These are phyloP conservation scores for Calameuta idolon DNA, from an alignment of 2,888 invertebrate genomes.

Conservation along the genomic window DNA sequence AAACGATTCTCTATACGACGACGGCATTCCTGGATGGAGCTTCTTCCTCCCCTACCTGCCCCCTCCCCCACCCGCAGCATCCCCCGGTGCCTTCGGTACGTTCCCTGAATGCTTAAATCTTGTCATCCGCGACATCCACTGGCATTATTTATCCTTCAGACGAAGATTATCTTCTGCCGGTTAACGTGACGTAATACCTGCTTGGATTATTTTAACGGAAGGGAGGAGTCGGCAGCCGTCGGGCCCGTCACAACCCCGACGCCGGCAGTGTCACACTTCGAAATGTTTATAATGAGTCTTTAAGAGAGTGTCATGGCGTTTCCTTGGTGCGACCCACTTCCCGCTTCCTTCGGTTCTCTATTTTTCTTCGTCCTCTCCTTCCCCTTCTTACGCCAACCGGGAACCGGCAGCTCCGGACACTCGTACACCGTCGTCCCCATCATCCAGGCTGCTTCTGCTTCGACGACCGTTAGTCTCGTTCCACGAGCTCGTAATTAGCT, in stretches of 20 bases:
- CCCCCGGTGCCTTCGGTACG: not conserved
- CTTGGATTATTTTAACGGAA: not conserved
- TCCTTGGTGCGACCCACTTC: conserved; percentile 6
- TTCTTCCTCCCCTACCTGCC: not conserved
- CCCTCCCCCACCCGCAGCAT: too few species aligned
- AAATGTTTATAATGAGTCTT: conserved; percentile 3
- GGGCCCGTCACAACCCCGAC: not conserved
- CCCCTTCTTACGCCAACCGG: not conserved
- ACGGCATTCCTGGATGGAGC: not conserved
- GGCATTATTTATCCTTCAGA: not conserved
- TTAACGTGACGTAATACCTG: not conserved
- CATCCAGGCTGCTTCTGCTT: not conserved
- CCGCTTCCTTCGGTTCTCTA: conserved; percentile 9
- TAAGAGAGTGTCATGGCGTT: conserved; percentile 10
- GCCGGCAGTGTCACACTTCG: not conserved
- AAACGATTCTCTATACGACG: not conserved
- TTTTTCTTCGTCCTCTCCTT: conserved; percentile 14
- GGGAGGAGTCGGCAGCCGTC: not conserved
- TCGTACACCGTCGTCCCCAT: not conserved
- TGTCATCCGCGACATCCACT: not conserved
- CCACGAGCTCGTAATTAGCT: conserved; percentile 49
- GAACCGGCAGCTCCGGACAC: not conserved
- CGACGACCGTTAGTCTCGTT: conserved; percentile 17
- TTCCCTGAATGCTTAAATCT: not conserved
- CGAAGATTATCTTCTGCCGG: not conserved